Evolutionary conservation across 2,113 vertebrate species (phyloP).

Genomic region (Anolis carolinensis): DNA sequence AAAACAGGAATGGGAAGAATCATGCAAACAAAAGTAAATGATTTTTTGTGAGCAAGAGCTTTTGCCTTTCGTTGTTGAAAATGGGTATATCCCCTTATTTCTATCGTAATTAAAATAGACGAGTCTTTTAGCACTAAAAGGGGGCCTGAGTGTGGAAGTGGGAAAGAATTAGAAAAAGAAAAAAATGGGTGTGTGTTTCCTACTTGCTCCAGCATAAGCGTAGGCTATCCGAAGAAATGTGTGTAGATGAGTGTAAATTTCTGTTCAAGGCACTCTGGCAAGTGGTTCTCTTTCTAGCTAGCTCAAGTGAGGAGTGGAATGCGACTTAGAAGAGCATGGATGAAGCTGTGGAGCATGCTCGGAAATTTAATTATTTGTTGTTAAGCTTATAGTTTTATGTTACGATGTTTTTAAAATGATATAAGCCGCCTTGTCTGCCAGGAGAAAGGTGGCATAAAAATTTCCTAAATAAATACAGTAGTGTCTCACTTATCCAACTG

Average conservation of each 20-base stretch:
- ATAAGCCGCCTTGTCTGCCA: too few relatives aligned
- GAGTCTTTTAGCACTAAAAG: conserved; percentile 28
- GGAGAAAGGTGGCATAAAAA: too few relatives aligned
- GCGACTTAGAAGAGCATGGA: too few relatives aligned
- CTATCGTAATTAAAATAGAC: conserved; percentile 54
- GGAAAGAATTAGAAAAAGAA: conserved; percentile 22
- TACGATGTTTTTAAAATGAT: too few relatives aligned
- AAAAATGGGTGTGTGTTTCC: conserved; percentile 60
- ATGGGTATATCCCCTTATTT: conserved; percentile 53
- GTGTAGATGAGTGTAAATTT: conserved; percentile 17
- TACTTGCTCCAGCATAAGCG: conserved; percentile 58
- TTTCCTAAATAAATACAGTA: too few relatives aligned
- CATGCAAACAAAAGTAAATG: not conserved
- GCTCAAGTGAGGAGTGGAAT: too few relatives aligned
- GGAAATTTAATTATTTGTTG: too few relatives aligned
- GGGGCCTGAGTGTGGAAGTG: not conserved
- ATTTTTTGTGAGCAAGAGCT: not conserved
- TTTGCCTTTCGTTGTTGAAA: conserved; percentile 16
- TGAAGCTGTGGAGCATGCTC: too few relatives aligned
- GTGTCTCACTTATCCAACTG: too few relatives aligned
- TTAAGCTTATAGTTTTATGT: too few relatives aligned
- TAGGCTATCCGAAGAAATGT: conserved; percentile 32
- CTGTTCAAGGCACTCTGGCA: conserved; percentile 11
- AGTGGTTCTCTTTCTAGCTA: not conserved
- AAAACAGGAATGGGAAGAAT: not conserved